Base-by-base conservation (phyloP, 2,113 vertebrate species). In the Merops nubicus region DNA sequence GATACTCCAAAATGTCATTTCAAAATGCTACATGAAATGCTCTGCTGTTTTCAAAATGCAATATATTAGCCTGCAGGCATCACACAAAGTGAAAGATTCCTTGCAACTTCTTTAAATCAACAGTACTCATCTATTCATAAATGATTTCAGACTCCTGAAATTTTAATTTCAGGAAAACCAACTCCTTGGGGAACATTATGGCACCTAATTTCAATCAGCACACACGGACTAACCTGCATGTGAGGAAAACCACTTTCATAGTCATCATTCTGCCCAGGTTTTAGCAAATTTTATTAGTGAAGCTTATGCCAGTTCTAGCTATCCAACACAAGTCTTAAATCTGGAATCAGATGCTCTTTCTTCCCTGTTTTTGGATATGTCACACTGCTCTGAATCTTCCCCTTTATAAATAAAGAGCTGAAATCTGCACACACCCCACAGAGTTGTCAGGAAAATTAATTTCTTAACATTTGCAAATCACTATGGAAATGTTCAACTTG, bases 401-500 rank as follows among this genome's bases (percentile, higher is more conserved):
- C 15, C 12, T 79, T 91, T 72, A 86, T 81, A 63, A 74, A 77
- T 83, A 85, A 60, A 67, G 59, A 28, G 11, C 28, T 69, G 38
- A 76, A 79, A 34, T 50, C 77, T 76, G 62, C 57, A 63, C 40
- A 56, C 33, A 76, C 11, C 36, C 53, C 60, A 64, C 19, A 53
- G 76, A 80, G 15, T 34, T 86, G 69, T 81, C 74, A 81, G 50
- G 86, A 92, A 91, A 96, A 96, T 92, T 63, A 92, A 92, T 94
- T 59, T 84, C 72, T 92, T 93, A 86, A 67, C 88, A 86, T 95
- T 93, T 96, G 31, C 68, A 91, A 92, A 92, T 88, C 76, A 85
- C 95, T 92, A 68, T 38, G 68, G 82, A 95, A 94, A 91, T 88
- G 67, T 92, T 89, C 73, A 67, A 18, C n/a, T 53, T 68, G 56